Evolutionary conservation across 2,888 invertebrate species (phyloP).

Genomic region (Metopia argyrocephala): DNA sequence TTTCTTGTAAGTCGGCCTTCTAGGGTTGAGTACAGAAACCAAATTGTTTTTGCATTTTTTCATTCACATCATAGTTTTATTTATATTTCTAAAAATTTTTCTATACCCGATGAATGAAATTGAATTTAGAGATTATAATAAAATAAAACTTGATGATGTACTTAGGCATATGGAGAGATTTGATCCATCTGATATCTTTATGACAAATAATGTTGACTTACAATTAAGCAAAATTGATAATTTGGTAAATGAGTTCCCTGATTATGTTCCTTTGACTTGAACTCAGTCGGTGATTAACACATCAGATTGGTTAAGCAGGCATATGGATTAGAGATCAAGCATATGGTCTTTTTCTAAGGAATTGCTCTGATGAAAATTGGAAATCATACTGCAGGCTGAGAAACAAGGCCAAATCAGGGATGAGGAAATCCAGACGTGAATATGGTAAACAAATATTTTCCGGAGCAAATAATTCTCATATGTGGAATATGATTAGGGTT

Average conservation of each 20-base stretch:
- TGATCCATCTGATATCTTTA: background rate
- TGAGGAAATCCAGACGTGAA: background rate
- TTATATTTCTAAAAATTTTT: too few relatives aligned
- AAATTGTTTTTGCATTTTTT: background rate
- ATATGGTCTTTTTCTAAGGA: background rate
- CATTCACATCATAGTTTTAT: slow-evolving; percentile 11
- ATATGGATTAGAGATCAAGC: background rate
- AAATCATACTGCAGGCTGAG: background rate
- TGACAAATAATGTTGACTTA: background rate
- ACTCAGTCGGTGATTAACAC: too few relatives aligned
- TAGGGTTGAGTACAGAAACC: background rate
- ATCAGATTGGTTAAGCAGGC: background rate
- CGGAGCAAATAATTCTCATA: too few relatives aligned
- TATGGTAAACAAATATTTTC: background rate
- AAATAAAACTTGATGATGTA: background rate
- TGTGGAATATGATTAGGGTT: too few relatives aligned
- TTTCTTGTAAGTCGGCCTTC: too few relatives aligned
- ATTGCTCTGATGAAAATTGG: background rate
- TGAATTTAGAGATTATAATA: background rate
- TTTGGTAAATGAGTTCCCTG: background rate
- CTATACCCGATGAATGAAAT: background rate
- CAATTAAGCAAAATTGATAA: too few relatives aligned
- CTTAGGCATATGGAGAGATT: background rate
- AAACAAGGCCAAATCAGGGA: background rate
- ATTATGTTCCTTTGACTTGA: background rate